Conservation (phyloP, 2,113 vertebrate genomes). For the Scytalopus superciliaris region DNA sequence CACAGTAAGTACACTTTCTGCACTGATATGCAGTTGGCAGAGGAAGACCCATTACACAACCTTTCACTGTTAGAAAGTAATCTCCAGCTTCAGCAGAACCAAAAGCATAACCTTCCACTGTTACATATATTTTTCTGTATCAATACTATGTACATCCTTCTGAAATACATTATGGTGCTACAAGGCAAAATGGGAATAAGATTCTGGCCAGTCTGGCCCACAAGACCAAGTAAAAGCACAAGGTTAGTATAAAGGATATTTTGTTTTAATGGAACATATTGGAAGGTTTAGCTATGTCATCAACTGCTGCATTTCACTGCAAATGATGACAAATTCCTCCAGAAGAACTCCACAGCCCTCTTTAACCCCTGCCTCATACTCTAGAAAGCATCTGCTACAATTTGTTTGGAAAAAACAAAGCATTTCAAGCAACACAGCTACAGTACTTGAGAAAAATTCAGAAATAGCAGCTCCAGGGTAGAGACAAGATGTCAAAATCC, state of each 20-base stretch:
- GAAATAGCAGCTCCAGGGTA: not conserved
- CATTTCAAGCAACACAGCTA: not conserved
- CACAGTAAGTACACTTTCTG: not conserved
- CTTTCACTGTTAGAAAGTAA: not conserved
- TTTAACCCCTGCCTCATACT: not conserved
- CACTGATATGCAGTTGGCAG: not conserved
- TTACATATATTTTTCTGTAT: not conserved
- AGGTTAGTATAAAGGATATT: not conserved
- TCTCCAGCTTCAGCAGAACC: not conserved
- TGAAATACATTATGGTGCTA: not conserved
- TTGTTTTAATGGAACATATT: not conserved
- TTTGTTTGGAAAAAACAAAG: not conserved
- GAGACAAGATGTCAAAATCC: not conserved
- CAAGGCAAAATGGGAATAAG: not conserved
- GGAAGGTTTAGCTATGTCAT: not conserved
- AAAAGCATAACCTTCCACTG: not conserved
- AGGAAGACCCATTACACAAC: not conserved
- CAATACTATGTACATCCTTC: not conserved
- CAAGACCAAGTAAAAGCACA: not conserved
- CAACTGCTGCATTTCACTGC: not conserved
- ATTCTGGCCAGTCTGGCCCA: not conserved
- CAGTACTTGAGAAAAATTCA: not conserved
- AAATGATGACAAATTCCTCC: not conserved
- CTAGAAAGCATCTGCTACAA: not conserved
- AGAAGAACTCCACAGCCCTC: not conserved